Percentiles rank a stretch among this genome's conserved stretches.
Conservation (phyloP, 2,797 vertebrate genomes). For the Gymnopithys bicolor region DNA sequence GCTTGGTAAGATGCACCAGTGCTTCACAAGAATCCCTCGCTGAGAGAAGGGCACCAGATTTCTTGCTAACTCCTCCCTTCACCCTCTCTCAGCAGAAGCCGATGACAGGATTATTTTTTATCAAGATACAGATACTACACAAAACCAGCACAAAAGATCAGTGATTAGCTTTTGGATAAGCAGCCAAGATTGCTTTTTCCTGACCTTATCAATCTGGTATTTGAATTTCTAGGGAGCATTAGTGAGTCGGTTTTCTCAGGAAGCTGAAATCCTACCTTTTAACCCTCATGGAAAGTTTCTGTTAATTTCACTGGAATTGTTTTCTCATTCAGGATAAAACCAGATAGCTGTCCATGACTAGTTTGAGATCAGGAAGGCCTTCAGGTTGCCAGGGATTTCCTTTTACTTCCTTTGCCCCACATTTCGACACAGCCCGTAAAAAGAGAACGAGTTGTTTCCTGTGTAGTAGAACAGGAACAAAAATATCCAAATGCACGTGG, state of each 20-base stretch:
- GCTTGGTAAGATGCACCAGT: rapidly evolving
- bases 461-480: not conserved
- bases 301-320: not conserved
- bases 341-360: not conserved
- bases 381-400: constrained; percentile 3
- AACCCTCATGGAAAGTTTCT: not conserved
- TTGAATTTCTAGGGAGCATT: constrained; percentile 37
- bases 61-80: constrained; percentile 44
- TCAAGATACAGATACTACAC: constrained; percentile 38
- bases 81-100: constrained; percentile 31
- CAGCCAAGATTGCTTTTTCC: constrained; percentile 54
- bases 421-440: not conserved
- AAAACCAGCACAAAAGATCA: constrained; percentile 61
- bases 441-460: not conserved
- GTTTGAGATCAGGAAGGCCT: not conserved
- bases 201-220: constrained; percentile 64
- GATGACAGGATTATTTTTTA: constrained; percentile 64
- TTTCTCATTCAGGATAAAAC: not conserved
- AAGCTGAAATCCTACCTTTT: constrained; percentile 20
- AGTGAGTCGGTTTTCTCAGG: not conserved
- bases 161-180: constrained; percentile 50
- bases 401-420: constrained; percentile 12
- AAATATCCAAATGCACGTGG: not conserved
- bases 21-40: not conserved
- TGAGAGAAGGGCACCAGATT: constrained; percentile 55